phyloP scores from a whole-genome alignment of 2,113 vertebrate species.

The Hypanus sabinus region DNA sequence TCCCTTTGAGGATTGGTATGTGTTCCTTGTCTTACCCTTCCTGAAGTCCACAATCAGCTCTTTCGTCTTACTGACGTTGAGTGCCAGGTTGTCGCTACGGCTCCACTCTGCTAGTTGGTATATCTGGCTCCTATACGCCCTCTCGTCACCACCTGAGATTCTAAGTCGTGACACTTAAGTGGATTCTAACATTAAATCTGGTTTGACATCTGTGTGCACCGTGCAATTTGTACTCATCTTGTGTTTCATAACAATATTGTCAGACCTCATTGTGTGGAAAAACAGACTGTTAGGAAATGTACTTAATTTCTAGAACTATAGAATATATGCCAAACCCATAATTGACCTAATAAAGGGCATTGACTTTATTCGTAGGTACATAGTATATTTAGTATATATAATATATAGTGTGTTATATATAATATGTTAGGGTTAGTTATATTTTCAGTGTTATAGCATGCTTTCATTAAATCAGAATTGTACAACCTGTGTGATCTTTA shows the following conservation, averaged over 20 bases:
- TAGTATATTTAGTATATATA: neutral
- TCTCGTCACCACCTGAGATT: no score
- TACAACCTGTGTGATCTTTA: neutral
- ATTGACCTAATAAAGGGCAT: neutral
- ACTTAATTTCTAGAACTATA: neutral
- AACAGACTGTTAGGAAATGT: neutral
- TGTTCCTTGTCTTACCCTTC: no score
- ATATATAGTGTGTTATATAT: neutral
- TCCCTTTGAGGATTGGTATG: no score
- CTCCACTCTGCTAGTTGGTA: no score
- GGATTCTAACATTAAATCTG: neutral
- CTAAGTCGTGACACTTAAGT: neutral
- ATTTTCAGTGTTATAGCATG: neutral
- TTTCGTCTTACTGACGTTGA: no score
- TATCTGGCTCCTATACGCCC: no score
- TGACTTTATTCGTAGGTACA: neutral
- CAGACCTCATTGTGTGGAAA: neutral
- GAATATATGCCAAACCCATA: neutral
- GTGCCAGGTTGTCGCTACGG: no score
- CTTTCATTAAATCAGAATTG: neutral
- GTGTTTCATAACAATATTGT: neutral
- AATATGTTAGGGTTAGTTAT: no score
- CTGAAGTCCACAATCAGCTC: no score
- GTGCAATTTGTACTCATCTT: neutral
- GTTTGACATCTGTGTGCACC: neutral